phyloP scores from a whole-genome alignment of 2,888 invertebrate species.

The Oscheius myriophilus region DNA sequence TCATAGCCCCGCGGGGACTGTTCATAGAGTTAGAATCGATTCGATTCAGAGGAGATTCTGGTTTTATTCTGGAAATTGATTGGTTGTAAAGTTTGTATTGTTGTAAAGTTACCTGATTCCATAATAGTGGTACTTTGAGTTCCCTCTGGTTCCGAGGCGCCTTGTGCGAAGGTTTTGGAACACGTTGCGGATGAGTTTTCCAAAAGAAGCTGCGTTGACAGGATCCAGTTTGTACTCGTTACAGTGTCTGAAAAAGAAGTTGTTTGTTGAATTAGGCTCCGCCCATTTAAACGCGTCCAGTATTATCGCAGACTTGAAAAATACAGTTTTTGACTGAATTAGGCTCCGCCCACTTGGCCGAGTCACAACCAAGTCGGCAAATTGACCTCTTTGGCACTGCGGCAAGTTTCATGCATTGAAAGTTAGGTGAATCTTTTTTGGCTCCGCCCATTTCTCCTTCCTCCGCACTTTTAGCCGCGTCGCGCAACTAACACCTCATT shows the following conservation, averaged over 20 bases:
- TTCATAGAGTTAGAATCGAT: neutral
- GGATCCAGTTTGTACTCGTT: slow-evolving; percentile 88
- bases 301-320: too few relatives aligned
- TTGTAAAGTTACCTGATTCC: slow-evolving; percentile 85
- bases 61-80: slow-evolving; percentile 27
- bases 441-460: too few relatives aligned
- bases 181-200: slow-evolving; percentile 96
- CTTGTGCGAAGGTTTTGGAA: slow-evolving; percentile 93
- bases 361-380: too few relatives aligned
- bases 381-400: too few relatives aligned
- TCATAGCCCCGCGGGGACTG: neutral
- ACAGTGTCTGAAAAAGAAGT: slow-evolving; percentile 78
- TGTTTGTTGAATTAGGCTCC: too few relatives aligned
- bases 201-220: slow-evolving; percentile 98
- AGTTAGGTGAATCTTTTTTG: too few relatives aligned
- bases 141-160: slow-evolving; percentile 85
- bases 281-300: too few relatives aligned
- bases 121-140: slow-evolving; percentile 86
- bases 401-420: too few relatives aligned
- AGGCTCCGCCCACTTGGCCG: too few relatives aligned
- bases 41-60: slow-evolving; percentile 25
- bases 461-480: too few relatives aligned
- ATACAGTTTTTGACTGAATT: too few relatives aligned
- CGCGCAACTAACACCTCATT: too few relatives aligned
- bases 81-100: neutral